Percentiles rank a stretch among this genome's conserved stretches.
These are phyloP conservation scores for Carollia perspicillata DNA, from an alignment of 2,113 vertebrate genomes.

Conservation along the genomic window DNA sequence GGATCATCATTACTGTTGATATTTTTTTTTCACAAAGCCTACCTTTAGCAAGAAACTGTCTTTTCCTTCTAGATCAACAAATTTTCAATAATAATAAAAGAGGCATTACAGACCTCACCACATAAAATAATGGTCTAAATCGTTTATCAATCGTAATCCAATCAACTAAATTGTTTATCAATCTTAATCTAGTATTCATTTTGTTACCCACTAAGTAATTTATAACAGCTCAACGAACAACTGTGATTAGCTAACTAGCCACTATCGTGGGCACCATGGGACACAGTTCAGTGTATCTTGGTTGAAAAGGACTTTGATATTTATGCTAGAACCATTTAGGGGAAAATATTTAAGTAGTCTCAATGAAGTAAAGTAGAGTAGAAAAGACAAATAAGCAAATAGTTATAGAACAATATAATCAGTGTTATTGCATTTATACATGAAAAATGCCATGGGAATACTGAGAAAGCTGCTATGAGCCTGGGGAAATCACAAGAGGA, in stretches of 20 bases:
- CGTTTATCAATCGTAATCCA: not conserved
- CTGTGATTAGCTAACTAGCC: not conserved
- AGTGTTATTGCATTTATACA: not conserved
- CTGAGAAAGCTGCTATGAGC: not conserved
- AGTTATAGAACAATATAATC: not conserved
- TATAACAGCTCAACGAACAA: not conserved
- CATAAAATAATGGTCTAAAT: not conserved
- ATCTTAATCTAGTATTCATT: not conserved
- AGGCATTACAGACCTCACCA: not conserved
- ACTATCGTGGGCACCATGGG: accelerated
- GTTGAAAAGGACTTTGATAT: not conserved
- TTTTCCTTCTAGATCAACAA: not conserved
- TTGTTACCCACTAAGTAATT: not conserved
- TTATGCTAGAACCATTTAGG: not conserved
- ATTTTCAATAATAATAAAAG: not conserved
- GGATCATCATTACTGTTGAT: not conserved
- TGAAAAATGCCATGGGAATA: not conserved
- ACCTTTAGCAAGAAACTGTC: not conserved
- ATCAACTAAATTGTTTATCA: not conserved
- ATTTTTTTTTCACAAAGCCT: not conserved
- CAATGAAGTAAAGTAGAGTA: not conserved
- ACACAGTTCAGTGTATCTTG: not conserved
- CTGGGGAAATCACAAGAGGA: not conserved
- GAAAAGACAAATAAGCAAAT: not conserved
- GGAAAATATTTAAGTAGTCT: not conserved